Evolutionary conservation across 2,797 vertebrate genomes (phyloP).

Genomic region (Cirrhinus molitorella): DNA sequence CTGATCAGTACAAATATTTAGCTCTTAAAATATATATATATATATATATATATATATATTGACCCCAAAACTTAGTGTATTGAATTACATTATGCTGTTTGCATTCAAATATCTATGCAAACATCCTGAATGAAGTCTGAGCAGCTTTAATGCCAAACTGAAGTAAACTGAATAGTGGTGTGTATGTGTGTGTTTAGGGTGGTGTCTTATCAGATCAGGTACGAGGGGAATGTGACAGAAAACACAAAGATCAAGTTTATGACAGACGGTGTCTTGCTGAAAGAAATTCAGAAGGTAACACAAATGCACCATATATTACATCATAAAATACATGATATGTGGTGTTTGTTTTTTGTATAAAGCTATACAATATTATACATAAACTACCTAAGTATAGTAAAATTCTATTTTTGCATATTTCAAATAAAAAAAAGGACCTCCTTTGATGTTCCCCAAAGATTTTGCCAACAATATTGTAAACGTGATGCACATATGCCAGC

Average conservation of each 20-base stretch:
- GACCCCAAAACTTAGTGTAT: no score
- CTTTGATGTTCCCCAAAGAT: not conserved
- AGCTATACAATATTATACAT: not conserved
- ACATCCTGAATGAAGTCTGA: constrained; percentile 7
- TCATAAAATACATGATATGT: not conserved
- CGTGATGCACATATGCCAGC: not conserved
- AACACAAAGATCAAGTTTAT: constrained; percentile 97
- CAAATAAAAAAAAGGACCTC: not conserved
- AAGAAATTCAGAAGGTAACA: constrained; percentile 93
- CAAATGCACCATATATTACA: not conserved
- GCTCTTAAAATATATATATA: no score
- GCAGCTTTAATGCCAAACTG: not conserved
- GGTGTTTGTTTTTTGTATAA: not conserved
- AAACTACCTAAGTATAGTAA: not conserved
- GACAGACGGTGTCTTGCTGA: constrained; percentile 95
- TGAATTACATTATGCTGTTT: no score
- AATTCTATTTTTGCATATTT: not conserved
- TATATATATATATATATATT: no score
- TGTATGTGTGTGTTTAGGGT: constrained; percentile 76
- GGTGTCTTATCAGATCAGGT: constrained; percentile 97
- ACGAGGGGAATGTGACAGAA: constrained; percentile 90
- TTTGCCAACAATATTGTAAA: not conserved
- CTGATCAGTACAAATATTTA: no score
- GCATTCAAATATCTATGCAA: not conserved
- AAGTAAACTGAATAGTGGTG: not conserved